Conservation (phyloP, 2,113 vertebrate species). For the Xenopus laevis region DNA sequence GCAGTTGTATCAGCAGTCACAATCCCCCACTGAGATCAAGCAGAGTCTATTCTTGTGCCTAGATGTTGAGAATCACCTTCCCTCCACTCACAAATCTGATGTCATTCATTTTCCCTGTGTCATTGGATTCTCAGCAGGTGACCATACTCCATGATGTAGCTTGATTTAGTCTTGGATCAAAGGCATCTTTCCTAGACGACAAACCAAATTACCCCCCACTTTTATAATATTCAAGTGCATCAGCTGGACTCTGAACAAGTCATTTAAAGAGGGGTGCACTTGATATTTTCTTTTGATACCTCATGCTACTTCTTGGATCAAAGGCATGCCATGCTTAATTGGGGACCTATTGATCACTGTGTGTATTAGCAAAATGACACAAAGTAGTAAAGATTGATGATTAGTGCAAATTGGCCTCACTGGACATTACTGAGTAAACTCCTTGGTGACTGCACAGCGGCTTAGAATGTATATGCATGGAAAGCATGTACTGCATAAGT, state of each 20-base stretch:
- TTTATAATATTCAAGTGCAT: conserved; percentile 48
- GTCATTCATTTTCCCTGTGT: conserved; percentile 37
- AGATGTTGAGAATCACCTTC: conserved; percentile 10
- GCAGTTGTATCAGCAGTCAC: conserved; percentile 4
- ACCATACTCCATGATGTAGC: conserved; percentile 9
- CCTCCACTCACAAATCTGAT: background rate
- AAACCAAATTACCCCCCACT: conserved; percentile 40
- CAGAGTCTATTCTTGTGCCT: conserved; percentile 20
- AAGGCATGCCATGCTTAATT: conserved; percentile 19
- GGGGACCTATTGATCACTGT: conserved; percentile 13
- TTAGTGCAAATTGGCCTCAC: conserved; percentile 11
- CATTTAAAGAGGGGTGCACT: conserved; percentile 16
- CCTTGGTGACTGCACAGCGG: background rate
- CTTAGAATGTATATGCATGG: background rate
- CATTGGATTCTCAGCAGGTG: conserved; percentile 4
- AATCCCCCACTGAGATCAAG: conserved; percentile 30
- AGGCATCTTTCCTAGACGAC: background rate
- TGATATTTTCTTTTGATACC: background rate
- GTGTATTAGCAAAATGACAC: conserved; percentile 10
- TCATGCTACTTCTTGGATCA: conserved; percentile 13
- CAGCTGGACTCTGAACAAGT: conserved; percentile 46
- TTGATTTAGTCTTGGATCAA: conserved; percentile 10
- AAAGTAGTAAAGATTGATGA: conserved; percentile 33
- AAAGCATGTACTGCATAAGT: too few species aligned
- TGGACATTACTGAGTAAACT: background rate